These are phyloP conservation scores for Piliocolobus tephrosceles DNA, from an alignment of 2,113 vertebrate genomes.

Conservation along the genomic window DNA sequence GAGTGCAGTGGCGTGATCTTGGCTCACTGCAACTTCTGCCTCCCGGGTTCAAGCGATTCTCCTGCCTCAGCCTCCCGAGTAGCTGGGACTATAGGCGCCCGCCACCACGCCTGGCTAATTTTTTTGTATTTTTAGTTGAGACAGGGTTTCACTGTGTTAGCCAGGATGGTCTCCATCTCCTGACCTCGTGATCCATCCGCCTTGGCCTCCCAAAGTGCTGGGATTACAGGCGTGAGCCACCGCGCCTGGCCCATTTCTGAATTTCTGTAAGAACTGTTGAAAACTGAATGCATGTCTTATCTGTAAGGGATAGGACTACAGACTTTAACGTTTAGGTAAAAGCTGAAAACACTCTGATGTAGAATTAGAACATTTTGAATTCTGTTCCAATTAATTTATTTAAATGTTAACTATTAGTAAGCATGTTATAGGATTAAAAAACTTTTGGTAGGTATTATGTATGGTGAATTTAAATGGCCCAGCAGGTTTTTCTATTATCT, in stretches of 20 bases:
- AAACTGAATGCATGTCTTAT: neutral
- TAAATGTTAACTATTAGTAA: neutral
- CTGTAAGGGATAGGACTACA: neutral
- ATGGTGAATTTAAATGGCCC: neutral
- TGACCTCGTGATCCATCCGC: too few relatives aligned
- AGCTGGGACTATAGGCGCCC: too few relatives aligned
- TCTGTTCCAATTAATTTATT: neutral
- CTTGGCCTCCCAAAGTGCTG: too few relatives aligned
- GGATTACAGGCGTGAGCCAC: too few relatives aligned
- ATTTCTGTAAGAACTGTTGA: neutral
- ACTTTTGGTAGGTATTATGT: neutral
- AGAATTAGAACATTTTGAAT: neutral
- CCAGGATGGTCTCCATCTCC: too few relatives aligned
- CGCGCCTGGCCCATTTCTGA: fast-evolving
- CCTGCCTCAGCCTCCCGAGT: too few relatives aligned
- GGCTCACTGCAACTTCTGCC: too few relatives aligned
- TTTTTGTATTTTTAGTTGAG: too few relatives aligned
- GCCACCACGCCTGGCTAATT: too few relatives aligned
- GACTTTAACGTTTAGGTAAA: neutral
- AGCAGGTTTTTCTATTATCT: neutral
- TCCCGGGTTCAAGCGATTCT: too few relatives aligned
- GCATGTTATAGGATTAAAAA: neutral
- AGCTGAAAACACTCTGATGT: neutral
- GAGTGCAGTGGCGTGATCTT: too few relatives aligned
- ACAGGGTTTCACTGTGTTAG: too few relatives aligned